Evolutionary conservation across 37 sponge, comb jelly and placozoan species (phyloP).

Genomic region (Bolinopsis microptera): DNA sequence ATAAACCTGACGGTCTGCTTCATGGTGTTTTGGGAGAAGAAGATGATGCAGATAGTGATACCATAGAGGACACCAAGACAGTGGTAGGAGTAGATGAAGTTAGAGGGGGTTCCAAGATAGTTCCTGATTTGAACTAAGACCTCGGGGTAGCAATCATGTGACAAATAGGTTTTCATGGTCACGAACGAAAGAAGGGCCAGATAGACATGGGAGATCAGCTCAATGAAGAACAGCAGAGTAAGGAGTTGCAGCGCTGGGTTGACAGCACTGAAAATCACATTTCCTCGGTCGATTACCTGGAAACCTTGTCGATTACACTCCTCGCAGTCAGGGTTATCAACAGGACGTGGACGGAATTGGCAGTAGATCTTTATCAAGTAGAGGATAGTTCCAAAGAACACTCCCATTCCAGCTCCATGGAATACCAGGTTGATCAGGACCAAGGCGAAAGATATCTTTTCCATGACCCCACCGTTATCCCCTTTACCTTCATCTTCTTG

Average conservation of each 20-base stretch:
- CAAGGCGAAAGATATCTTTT: background rate
- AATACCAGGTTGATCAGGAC: background rate
- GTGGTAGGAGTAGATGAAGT: slow-evolving; percentile 50
- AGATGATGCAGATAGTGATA: background rate
- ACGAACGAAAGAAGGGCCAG: background rate
- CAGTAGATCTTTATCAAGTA: background rate
- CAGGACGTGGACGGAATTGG: background rate
- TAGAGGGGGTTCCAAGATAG: background rate
- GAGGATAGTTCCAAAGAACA: background rate
- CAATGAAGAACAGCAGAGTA: background rate
- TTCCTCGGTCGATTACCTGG: background rate
- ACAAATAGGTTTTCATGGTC: background rate
- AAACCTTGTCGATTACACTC: background rate
- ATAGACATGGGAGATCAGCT: background rate
- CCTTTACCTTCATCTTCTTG: background rate
- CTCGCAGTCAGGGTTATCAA: background rate
- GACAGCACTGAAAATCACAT: background rate
- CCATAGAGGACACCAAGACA: background rate
- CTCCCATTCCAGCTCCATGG: background rate
- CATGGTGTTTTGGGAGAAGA: background rate
- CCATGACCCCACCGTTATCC: background rate
- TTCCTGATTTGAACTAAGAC: background rate
- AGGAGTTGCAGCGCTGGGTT: background rate
- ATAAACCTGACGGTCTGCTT: background rate
- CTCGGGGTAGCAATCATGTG: slow-evolving; percentile 9